Conservation (phyloP, 1,140 invertebrate species). For the Drosophila trapezifrons region DNA sequence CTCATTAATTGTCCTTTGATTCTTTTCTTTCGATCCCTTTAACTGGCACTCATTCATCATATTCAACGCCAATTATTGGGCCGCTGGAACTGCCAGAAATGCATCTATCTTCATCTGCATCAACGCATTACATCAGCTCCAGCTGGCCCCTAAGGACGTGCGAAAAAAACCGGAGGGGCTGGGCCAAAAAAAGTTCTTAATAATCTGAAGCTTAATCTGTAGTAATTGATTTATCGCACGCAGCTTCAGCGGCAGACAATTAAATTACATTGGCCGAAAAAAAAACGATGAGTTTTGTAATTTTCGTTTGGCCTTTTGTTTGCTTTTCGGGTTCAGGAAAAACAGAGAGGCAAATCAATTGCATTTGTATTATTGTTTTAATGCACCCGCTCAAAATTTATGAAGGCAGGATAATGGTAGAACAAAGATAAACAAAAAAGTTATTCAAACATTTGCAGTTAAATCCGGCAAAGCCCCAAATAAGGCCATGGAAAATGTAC, state of each 20-base stretch:
- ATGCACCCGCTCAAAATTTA: constrained; percentile 41
- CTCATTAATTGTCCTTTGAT: constrained; percentile 48
- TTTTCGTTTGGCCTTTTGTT: constrained; percentile 27
- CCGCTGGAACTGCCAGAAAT: constrained; percentile 36
- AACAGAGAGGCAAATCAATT: constrained; percentile 29
- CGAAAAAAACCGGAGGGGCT: constrained; percentile 6
- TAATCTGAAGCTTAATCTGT: constrained; percentile 63
- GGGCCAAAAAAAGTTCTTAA: constrained; percentile 42
- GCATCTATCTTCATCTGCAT: constrained; percentile 50
- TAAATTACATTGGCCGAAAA: constrained; percentile 53
- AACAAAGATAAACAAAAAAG: constrained; percentile 42
- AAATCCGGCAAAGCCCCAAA: constrained; percentile 57
- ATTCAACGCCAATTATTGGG: constrained; percentile 61
- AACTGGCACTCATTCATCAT: constrained; percentile 74
- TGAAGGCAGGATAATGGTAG: constrained; percentile 30
- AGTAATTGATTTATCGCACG: constrained; percentile 72
- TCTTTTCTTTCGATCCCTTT: constrained; percentile 28
- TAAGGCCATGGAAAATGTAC: constrained; percentile 17
- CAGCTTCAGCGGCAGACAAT: constrained; percentile 58
- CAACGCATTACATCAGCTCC: constrained; percentile 33
- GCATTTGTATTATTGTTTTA: constrained; percentile 53
- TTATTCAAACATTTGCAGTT: constrained; percentile 54
- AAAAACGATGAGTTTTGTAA: constrained; percentile 31
- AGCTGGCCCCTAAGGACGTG: constrained; percentile 12
- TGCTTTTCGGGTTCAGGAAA: constrained; percentile 6